These are phyloP conservation scores for Pemphigus obesinymphae DNA, from an alignment of 1,140 invertebrate genomes.

Conservation along the genomic window DNA sequence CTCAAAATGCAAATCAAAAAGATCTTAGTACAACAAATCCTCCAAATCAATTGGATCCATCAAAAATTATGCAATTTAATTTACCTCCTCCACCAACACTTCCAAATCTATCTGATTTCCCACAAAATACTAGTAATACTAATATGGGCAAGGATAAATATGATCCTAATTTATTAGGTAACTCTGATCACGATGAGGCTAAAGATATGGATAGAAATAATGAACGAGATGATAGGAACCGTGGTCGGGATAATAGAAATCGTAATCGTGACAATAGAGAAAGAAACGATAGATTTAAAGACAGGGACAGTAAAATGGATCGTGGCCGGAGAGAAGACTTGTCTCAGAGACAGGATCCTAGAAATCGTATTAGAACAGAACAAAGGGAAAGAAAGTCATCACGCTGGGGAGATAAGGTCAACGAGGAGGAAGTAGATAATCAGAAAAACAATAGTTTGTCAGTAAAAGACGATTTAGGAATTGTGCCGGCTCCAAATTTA, in stretches of 20 bases:
- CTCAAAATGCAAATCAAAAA: conserved; percentile 43
- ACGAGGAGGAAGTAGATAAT: conserved; percentile 50
- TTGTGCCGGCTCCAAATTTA: neutral
- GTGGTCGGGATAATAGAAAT: conserved; percentile 45
- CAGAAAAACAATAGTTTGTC: conserved; percentile 50
- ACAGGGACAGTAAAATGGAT: conserved; percentile 49
- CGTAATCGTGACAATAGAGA: conserved; percentile 46
- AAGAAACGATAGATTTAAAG: conserved; percentile 48
- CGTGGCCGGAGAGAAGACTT: conserved; percentile 43
- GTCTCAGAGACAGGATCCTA: conserved; percentile 39
- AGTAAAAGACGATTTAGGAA: conserved; percentile 37
- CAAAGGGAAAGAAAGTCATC: conserved; percentile 46
- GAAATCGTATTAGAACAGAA: conserved; percentile 41
- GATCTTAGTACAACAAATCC: conserved; percentile 22
- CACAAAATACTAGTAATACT: conserved; percentile 17
- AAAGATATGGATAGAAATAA: conserved; percentile 43
- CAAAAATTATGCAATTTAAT: conserved; percentile 41
- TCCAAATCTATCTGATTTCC: conserved; percentile 5
- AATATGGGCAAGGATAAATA: conserved; percentile 16
- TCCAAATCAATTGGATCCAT: conserved; percentile 38
- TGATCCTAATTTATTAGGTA: neutral
- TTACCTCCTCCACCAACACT: conserved; percentile 42
- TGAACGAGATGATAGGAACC: conserved; percentile 40
- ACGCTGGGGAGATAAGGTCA: conserved; percentile 44
- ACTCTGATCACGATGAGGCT: conserved; percentile 29